phyloP scores from a whole-genome alignment of 2,113 vertebrate genomes.

The Gopherus evgoodei region DNA sequence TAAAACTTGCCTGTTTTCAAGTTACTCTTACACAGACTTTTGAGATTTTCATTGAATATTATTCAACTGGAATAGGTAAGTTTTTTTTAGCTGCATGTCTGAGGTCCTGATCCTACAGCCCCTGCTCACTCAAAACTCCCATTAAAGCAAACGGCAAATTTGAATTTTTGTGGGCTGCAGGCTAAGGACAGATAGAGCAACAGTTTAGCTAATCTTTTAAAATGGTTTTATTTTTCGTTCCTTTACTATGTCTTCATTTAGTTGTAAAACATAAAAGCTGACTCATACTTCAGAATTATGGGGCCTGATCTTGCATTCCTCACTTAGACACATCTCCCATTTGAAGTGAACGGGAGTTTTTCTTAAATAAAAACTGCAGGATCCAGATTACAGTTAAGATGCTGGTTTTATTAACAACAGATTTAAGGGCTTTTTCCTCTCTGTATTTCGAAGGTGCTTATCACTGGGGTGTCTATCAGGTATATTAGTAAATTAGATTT shows the following conservation, averaged over 20 bases:
- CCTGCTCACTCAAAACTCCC: neutral
- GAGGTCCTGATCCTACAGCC: neutral
- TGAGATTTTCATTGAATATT: neutral
- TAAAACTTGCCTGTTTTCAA: neutral
- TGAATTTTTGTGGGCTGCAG: neutral
- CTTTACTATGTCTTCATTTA: slow-evolving; percentile 20
- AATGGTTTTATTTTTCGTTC: slow-evolving; percentile 2
- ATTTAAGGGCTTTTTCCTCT: slow-evolving; percentile 4
- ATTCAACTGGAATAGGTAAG: slow-evolving; percentile 51
- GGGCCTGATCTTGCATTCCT: slow-evolving; percentile 20
- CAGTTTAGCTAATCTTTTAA: neutral
- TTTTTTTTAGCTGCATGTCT: slow-evolving; percentile 10
- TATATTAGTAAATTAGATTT: neutral
- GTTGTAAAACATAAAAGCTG: slow-evolving; percentile 57
- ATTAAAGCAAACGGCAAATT: neutral
- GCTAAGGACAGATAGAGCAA: neutral
- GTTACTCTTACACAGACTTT: neutral
- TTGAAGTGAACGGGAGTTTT: slow-evolving; percentile 35
- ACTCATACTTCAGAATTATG: slow-evolving; percentile 64
- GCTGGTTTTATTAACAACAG: neutral
- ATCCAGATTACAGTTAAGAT: neutral
- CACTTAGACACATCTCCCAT: slow-evolving; percentile 6
- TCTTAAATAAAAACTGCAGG: neutral
- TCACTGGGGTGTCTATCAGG: neutral
- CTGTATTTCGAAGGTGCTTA: slow-evolving; percentile 12